These are phyloP conservation scores for Rhegmatorhina hoffmannsi DNA, from an alignment of 2,113 vertebrate genomes.

Conservation along the genomic window DNA sequence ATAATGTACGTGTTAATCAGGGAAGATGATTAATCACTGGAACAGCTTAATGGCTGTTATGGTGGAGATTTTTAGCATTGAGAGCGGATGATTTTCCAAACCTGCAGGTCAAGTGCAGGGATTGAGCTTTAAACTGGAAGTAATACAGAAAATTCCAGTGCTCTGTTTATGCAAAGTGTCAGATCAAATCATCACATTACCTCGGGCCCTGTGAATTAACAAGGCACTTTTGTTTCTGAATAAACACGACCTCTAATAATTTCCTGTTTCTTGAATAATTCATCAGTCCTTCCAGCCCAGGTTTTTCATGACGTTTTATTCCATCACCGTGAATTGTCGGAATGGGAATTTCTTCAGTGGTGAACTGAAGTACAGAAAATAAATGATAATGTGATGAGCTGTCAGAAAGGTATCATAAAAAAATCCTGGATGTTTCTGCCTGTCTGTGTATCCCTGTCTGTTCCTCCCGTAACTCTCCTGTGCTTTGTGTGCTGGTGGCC, in stretches of 20 bases:
- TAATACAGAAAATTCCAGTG: background rate
- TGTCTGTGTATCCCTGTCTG: background rate
- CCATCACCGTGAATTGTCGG: background rate
- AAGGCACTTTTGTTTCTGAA: slow-evolving; percentile 40
- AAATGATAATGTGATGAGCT: background rate
- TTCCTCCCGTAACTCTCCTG: background rate
- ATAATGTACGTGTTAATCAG: slow-evolving; percentile 10
- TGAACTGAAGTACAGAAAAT: background rate
- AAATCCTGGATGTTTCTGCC: background rate
- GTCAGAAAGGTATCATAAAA: background rate
- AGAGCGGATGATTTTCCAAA: slow-evolving; percentile 5
- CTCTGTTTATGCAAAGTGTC: slow-evolving; percentile 26
- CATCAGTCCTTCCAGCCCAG: background rate
- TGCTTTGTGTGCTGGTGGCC: background rate
- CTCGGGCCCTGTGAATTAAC: background rate
- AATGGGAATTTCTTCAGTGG: background rate
- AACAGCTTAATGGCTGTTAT: slow-evolving; percentile 1
- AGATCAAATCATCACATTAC: slow-evolving; percentile 14
- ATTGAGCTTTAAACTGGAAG: slow-evolving; percentile 47
- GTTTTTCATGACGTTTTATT: background rate
- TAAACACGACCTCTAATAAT: slow-evolving; percentile 16
- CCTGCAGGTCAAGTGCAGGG: slow-evolving; percentile 25
- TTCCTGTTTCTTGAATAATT: slow-evolving; percentile 26
- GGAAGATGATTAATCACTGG: slow-evolving; percentile 41
- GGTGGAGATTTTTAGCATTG: background rate